A percentile compares a stretch with the other conserved stretches of the same genome.
phyloP scores from a whole-genome alignment of 2,888 invertebrate genomes.

The Dorcus hopei region DNA sequence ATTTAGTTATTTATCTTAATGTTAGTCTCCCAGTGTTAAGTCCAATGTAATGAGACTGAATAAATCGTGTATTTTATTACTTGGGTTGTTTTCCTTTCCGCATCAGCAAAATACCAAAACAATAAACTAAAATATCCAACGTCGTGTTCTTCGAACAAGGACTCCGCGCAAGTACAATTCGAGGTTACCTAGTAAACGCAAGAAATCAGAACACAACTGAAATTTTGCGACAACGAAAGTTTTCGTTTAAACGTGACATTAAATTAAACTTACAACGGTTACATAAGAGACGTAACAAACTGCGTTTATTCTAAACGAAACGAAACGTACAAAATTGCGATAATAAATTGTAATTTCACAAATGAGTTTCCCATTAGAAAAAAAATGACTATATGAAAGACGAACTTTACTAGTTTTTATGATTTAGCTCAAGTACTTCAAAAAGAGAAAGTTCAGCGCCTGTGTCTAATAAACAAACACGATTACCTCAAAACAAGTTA shows the following conservation, averaged over 20 bases:
- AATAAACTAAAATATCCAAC: neutral
- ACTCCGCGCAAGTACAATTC: slow-evolving; percentile 29
- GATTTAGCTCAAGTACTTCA: no score
- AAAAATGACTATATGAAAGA: no score
- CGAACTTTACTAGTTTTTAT: no score
- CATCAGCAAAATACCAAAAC: neutral
- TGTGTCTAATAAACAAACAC: no score
- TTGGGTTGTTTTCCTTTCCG: slow-evolving; percentile 7
- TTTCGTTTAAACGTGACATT: neutral
- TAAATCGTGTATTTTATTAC: slow-evolving; percentile 45
- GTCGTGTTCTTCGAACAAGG: slow-evolving; percentile 24
- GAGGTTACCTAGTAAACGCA: slow-evolving; percentile 23
- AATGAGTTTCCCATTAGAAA: no score
- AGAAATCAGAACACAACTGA: neutral
- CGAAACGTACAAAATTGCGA: no score
- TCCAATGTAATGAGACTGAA: slow-evolving; percentile 48
- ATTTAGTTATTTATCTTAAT: slow-evolving; percentile 41
- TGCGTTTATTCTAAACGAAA: no score
- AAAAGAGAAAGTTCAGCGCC: no score
- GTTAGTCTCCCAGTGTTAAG: slow-evolving; percentile 39
- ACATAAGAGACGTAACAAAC: no score
- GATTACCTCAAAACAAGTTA: no score
- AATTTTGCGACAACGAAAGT: neutral
- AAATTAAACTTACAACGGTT: neutral
- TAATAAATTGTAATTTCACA: no score